phyloP scores from a whole-genome alignment of 1,140 invertebrate genomes.

The Olivierus martensii region DNA sequence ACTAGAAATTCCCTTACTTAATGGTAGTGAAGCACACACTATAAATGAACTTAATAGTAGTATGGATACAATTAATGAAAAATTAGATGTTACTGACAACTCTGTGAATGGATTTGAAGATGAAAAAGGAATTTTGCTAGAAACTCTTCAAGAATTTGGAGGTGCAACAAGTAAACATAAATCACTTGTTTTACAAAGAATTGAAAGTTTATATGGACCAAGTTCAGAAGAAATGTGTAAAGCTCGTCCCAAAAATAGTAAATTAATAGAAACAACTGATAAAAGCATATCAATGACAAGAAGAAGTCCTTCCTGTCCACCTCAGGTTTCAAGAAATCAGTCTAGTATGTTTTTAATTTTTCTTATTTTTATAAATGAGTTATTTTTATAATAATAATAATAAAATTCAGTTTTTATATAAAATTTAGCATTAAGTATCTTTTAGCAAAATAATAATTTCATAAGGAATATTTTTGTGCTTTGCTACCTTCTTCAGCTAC shows the following conservation, averaged over 20 bases:
- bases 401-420: no score
- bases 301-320: slow-evolving; percentile 6
- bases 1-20: no score
- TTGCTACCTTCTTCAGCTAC: no score
- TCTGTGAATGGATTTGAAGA: background rate
- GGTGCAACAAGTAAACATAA: slow-evolving; percentile 19
- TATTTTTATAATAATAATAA: no score
- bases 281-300: background rate
- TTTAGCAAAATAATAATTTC: no score
- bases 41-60: no score
- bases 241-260: background rate
- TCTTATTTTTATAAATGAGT: background rate
- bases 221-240: slow-evolving; percentile 8
- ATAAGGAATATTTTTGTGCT: no score
- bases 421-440: no score
- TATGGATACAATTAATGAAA: no score
- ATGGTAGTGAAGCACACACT: no score
- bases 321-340: background rate
- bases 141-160: slow-evolving; percentile 7
- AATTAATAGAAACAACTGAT: background rate
- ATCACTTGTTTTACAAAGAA: slow-evolving; percentile 73
- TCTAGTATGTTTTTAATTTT: background rate
- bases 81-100: no score
- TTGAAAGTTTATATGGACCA: slow-evolving; percentile 64
- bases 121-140: slow-evolving; percentile 3